phyloP scores from a whole-genome alignment of 2,113 vertebrate genomes.

The Eurypyga helias region DNA sequence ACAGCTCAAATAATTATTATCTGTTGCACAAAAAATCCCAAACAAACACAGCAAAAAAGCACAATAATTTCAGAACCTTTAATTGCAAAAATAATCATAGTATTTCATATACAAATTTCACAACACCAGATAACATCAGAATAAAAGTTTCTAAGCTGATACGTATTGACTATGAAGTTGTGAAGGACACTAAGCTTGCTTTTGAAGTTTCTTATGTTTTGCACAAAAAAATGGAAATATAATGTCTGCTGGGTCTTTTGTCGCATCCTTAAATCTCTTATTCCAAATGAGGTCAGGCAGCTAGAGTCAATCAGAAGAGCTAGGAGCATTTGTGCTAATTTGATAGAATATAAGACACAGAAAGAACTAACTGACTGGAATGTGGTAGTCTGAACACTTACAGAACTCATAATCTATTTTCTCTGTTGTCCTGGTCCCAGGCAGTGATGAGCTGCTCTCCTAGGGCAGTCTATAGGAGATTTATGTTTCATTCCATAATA shows the following conservation, averaged over 20 bases:
- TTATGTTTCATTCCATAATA: too few species aligned
- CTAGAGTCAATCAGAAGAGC: not conserved
- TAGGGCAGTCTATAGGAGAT: too few species aligned
- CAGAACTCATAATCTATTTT: not conserved
- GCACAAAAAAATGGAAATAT: too few species aligned
- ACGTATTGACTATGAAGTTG: not conserved
- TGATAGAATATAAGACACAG: not conserved
- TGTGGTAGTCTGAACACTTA: not conserved
- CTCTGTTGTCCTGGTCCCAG: too few species aligned
- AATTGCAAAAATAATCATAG: not conserved
- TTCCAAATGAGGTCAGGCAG: not conserved
- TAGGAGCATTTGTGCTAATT: too few species aligned
- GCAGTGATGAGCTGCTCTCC: too few species aligned
- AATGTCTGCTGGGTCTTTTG: not conserved
- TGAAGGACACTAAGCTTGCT: not conserved
- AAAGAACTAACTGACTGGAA: not conserved
- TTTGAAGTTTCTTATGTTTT: not conserved
- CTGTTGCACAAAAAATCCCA: not conserved
- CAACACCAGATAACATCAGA: not conserved
- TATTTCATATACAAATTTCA: not conserved
- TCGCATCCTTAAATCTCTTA: not conserved
- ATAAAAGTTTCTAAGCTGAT: not conserved
- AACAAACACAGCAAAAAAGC: fast-evolving
- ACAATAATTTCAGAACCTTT: not conserved
- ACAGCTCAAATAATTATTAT: not conserved